Evolutionary conservation across 2,797 vertebrate genomes (phyloP), one percentile per base, ranked within the genome.

Genomic region (Acrocephalus scirpaceus): DNA sequence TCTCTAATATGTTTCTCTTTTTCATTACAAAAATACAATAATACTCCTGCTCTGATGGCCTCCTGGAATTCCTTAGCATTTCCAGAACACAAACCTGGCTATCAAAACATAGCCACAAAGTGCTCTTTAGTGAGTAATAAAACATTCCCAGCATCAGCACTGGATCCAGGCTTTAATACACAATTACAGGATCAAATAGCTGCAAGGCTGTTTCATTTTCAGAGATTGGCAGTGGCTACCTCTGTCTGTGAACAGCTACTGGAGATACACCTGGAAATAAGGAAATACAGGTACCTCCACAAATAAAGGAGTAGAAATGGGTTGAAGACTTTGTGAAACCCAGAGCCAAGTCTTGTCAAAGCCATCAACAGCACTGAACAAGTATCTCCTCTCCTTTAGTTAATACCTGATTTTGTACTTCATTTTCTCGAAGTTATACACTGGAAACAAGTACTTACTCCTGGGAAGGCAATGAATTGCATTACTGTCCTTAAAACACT

Each of bases 41-140:
- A 82, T 62, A 71, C 50, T 92, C 86, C 73, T 86, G 25, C 57
- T 67, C 47, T 84, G 34, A 69, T 87, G 89, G 71, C 32, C 62
- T 93, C 56, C 72, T 88, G 82, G 50, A 90, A 95, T 86, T 62
- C 65, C 16, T 71, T 27, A 89, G 80, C 70, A 77, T 89, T 95
- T 91, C 87, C 91, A 96, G 92, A 92, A 89, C 92, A 53, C 88
- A 97, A 92, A 90, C 60, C 92, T 93, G 88, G 86, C 91, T 94
- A 94, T 93, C 19, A n/a, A 91, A 95, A 91, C 62, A 67, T 17
- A 96, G 86, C 93, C 95, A 95, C 88, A 96, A 97, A 97, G 60
- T 90, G 66, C 56, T 97, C 92, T 90, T 93, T 56, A 36, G 74
- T 84, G 90, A 93, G 88, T 77, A 95, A 85, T 93, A 96, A 95